phyloP scores from a whole-genome alignment of 2,113 vertebrate genomes.

The Bettongia penicillata region DNA sequence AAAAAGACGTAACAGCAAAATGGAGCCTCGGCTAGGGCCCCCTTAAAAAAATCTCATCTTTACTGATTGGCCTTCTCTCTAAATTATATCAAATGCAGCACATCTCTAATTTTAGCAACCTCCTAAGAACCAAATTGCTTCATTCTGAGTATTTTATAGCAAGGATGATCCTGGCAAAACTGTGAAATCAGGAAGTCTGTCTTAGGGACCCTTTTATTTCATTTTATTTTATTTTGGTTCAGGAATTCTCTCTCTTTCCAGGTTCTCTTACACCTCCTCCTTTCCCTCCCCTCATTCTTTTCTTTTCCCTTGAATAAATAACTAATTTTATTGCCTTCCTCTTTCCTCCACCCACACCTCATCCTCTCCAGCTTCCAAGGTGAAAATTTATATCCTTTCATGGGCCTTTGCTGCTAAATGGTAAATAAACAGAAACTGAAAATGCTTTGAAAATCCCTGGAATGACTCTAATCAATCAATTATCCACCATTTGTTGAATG shows the following conservation, averaged over 20 bases:
- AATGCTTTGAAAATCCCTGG: not conserved
- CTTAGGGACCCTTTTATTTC: not conserved
- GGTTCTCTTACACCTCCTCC: not conserved
- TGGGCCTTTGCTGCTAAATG: not conserved
- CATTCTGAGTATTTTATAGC: not conserved
- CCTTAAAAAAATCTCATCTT: conserved; percentile 20
- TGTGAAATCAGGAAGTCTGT: not conserved
- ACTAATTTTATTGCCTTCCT: not conserved
- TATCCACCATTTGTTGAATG: not conserved
- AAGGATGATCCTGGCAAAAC: not conserved
- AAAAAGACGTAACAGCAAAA: conserved; percentile 11
- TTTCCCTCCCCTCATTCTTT: not conserved
- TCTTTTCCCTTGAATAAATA: not conserved
- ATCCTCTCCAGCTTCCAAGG: not conserved
- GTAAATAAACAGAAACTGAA: not conserved
- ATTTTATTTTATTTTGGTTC: not conserved
- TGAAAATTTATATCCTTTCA: not conserved
- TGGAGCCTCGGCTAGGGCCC: conserved; percentile 13
- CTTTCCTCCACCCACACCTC: not conserved
- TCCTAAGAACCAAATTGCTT: not conserved
- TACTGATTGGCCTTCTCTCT: not conserved
- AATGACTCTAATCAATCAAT: not conserved
- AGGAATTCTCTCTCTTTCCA: not conserved
- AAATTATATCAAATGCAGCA: not conserved
- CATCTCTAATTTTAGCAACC: not conserved